These are phyloP conservation scores for Achlya flavicornis DNA, from an alignment of 2,888 invertebrate genomes.

Conservation along the genomic window DNA sequence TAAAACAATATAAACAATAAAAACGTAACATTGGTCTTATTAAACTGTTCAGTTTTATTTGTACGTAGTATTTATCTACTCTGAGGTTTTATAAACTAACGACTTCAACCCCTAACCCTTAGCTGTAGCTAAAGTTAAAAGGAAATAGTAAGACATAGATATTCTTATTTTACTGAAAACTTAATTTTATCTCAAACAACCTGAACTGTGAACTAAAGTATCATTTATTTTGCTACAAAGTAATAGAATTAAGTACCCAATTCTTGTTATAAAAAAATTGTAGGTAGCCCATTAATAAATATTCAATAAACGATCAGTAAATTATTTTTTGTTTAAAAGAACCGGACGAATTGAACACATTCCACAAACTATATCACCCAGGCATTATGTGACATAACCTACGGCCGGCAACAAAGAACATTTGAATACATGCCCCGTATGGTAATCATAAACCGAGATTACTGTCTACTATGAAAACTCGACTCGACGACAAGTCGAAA, in stretches of 20 bases:
- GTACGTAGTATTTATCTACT: no score
- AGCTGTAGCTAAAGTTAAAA: no score
- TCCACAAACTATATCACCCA: constrained; percentile 27
- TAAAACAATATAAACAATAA: no score
- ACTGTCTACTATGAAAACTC: constrained; percentile 51
- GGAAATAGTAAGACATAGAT: no score
- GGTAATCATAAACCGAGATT: constrained; percentile 53
- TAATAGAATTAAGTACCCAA: background rate
- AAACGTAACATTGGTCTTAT: no score
- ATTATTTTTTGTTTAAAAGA: background rate
- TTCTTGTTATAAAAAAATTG: background rate
- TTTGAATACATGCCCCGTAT: constrained; percentile 44
- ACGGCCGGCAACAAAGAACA: constrained; percentile 35
- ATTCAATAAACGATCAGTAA: constrained; percentile 2
- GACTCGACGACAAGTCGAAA: constrained; percentile 46
- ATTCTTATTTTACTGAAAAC: no score
- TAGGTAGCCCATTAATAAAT: no score
- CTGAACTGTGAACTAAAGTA: no score
- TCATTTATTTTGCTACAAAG: no score
- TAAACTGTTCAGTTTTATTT: no score
- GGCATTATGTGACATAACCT: constrained; percentile 45
- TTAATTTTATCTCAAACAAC: no score
- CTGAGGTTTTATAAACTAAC: background rate
- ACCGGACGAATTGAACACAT: constrained; percentile 10
- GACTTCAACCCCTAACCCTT: no score